A percentile compares a stretch with the other conserved stretches of the same genome.
These are phyloP conservation scores for Drosophila melanosoma DNA, from an alignment of 2,888 invertebrate genomes.

Conservation along the genomic window DNA sequence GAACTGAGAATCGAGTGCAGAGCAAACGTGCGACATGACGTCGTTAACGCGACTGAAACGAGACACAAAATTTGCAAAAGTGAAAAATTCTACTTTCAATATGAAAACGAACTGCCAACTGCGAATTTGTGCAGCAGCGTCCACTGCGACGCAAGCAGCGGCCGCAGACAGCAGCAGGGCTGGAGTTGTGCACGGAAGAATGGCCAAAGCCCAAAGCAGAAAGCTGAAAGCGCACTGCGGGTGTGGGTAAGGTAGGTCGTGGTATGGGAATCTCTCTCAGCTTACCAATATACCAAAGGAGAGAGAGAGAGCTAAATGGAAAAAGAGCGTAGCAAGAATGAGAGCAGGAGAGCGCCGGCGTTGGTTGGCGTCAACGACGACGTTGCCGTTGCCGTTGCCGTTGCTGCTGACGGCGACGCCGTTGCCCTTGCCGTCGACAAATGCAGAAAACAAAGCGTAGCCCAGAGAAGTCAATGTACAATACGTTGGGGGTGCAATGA, in stretches of 20 bases:
- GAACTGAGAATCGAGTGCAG: slow-evolving; percentile 26
- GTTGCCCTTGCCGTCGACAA: slow-evolving; percentile 44
- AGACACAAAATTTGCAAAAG: slow-evolving; percentile 78
- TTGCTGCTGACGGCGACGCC: slow-evolving; percentile 1
- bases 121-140: slow-evolving; percentile 56
- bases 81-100: slow-evolving; percentile 82
- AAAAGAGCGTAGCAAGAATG: slow-evolving; percentile 6
- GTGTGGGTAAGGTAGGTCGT: slow-evolving; percentile 85
- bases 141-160: slow-evolving; percentile 36
- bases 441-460: slow-evolving; percentile 80
- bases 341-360: slow-evolving; percentile 3
- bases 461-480: slow-evolving; percentile 83
- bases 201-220: slow-evolving; percentile 52
- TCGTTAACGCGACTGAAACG: slow-evolving; percentile 82
- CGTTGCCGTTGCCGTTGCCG: slow-evolving; percentile 25
- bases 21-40: slow-evolving; percentile 82
- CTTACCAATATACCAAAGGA: neutral
- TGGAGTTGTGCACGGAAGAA: slow-evolving; percentile 74
- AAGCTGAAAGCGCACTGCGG: slow-evolving; percentile 80
- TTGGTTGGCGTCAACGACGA: slow-evolving; percentile 2
- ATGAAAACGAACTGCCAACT: slow-evolving; percentile 71
- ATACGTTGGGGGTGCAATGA: slow-evolving; percentile 76
- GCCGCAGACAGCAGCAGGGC: slow-evolving; percentile 29
- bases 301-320: slow-evolving; percentile 1
- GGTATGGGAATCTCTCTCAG: slow-evolving; percentile 74